These are phyloP conservation scores for Xylophagus ater DNA, from an alignment of 2,888 invertebrate species.

Conservation along the genomic window DNA sequence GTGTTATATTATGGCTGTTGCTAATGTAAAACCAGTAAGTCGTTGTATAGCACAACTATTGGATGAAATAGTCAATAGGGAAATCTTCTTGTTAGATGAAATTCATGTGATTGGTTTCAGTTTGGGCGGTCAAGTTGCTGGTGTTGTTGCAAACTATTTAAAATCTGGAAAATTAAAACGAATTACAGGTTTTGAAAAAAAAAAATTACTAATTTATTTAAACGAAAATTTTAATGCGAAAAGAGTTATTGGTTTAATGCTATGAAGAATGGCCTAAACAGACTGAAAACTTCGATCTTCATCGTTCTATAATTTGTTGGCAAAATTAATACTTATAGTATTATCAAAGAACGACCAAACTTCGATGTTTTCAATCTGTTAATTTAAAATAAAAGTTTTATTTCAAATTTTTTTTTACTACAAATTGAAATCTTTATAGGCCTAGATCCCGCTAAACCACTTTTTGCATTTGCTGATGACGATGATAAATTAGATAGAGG, in stretches of 20 bases:
- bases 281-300: too few species aligned
- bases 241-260: not conserved
- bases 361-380: too few species aligned
- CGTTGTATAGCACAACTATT: constrained; percentile 49
- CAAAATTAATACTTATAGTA: too few species aligned
- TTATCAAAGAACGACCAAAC: too few species aligned
- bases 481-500: constrained; percentile 42
- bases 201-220: not conserved
- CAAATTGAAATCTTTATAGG: constrained; percentile 39
- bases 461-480: constrained; percentile 43
- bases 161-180: constrained; percentile 40
- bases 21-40: constrained; percentile 48
- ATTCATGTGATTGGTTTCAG: constrained; percentile 55
- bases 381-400: too few species aligned
- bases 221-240: not conserved
- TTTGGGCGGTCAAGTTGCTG: constrained; percentile 51
- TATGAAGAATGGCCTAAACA: too few species aligned
- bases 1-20: constrained; percentile 49
- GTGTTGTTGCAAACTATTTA: constrained; percentile 42
- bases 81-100: constrained; percentile 37
- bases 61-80: constrained; percentile 40
- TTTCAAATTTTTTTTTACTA: too few species aligned
- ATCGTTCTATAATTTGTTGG: too few species aligned
- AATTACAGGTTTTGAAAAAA: constrained; percentile 50
- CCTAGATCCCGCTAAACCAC: constrained; percentile 54